Conservation (phyloP, 2,888 invertebrate genomes). For the Amaurobius ferox region DNA sequence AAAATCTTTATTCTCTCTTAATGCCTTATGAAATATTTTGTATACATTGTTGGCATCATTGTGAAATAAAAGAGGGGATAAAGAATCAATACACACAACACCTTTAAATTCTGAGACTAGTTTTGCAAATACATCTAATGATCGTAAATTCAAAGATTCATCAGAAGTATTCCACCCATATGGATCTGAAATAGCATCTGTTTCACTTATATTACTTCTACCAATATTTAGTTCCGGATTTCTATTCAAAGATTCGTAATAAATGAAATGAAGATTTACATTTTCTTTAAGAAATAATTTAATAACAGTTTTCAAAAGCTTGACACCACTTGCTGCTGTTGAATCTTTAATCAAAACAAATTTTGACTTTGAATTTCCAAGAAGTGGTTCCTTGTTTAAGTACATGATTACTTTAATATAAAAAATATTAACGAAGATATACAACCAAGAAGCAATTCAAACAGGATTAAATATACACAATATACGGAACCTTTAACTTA, state of each 20-base stretch:
- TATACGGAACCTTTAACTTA: too few species aligned
- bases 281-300: conserved; percentile 25
- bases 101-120: conserved; percentile 16
- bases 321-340: background rate
- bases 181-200: conserved; percentile 34
- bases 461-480: too few species aligned
- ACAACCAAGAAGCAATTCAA: background rate
- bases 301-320: conserved; percentile 35
- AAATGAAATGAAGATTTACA: conserved; percentile 1
- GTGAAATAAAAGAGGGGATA: conserved; percentile 39
- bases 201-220: background rate
- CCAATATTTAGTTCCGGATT: conserved; percentile 16
- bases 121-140: background rate
- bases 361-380: conserved; percentile 36
- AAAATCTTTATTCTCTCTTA: conserved; percentile 28
- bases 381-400: conserved; percentile 36
- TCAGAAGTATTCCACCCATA: conserved; percentile 21
- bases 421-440: background rate
- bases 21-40: conserved; percentile 23
- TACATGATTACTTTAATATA: conserved; percentile 9
- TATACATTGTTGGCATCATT: conserved; percentile 30
- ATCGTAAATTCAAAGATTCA: background rate
- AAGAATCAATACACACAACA: conserved; percentile 36
- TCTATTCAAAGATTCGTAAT: background rate
- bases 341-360: conserved; percentile 48